phyloP scores from a whole-genome alignment of 2,888 invertebrate species.

The Flabesymbios commensalis region DNA sequence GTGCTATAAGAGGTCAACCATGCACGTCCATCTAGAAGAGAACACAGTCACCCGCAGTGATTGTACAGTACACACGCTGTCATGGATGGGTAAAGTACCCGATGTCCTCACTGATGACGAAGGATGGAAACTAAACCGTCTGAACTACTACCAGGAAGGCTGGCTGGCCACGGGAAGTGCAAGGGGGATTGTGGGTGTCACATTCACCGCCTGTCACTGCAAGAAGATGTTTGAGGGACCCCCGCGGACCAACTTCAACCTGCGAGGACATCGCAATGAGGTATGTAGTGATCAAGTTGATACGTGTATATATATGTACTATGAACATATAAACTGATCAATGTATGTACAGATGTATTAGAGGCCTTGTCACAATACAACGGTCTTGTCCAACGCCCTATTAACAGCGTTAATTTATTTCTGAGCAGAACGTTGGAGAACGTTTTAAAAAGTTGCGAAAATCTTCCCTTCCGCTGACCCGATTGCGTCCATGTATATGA shows the following conservation, averaged over 20 bases:
- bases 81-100: slow-evolving; percentile 98
- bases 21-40: slow-evolving; percentile 96
- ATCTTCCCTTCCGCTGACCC: too few species aligned
- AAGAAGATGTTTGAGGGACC: slow-evolving; percentile 74
- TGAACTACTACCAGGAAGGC: slow-evolving; percentile 90
- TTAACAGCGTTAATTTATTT: too few species aligned
- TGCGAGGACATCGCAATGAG: slow-evolving; percentile 94
- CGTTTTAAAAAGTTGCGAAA: too few species aligned
- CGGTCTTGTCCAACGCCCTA: too few species aligned
- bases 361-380: too few species aligned
- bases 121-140: slow-evolving; percentile 65
- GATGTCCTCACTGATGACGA: slow-evolving; percentile 91
- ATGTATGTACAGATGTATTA: too few species aligned
- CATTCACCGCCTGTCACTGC: slow-evolving; percentile 93
- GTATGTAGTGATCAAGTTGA: slow-evolving; percentile 64
- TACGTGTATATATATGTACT: too few species aligned
- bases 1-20: too few species aligned
- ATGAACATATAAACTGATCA: too few species aligned
- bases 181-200: slow-evolving; percentile 88
- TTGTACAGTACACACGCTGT: slow-evolving; percentile 89
- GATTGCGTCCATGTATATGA: too few species aligned
- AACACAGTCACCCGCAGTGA: slow-evolving; percentile 92
- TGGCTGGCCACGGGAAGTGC: slow-evolving; percentile 96
- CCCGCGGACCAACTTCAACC: slow-evolving; percentile 91
- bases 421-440: too few species aligned